Conservation (phyloP, 2,113 vertebrate species). For the Nicator chloris region DNA sequence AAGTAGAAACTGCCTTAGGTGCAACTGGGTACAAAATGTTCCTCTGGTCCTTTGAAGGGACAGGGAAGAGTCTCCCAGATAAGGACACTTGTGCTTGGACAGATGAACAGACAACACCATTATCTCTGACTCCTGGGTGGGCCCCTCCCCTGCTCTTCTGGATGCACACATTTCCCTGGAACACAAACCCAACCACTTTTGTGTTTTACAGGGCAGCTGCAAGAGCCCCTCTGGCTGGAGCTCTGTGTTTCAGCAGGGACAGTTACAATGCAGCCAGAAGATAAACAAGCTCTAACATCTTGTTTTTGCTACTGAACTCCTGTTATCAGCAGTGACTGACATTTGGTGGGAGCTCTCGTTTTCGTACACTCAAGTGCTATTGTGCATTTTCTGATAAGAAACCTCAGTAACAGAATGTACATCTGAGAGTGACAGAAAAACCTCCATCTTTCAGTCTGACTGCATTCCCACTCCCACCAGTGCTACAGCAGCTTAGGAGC, state of each 20-base stretch:
- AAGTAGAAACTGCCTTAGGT: not conserved
- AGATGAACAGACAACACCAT: not conserved
- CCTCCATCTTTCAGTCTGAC: not conserved
- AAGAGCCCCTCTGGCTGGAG: not conserved
- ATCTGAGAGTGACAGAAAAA: not conserved
- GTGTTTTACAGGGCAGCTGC: not conserved
- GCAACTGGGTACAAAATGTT: not conserved
- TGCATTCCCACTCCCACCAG: not conserved
- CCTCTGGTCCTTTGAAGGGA: not conserved
- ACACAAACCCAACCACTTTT: not conserved
- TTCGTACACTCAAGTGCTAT: not conserved
- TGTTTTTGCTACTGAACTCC: not conserved
- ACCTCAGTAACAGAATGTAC: slow-evolving; percentile 11
- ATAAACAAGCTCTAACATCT: slow-evolving; percentile 46
- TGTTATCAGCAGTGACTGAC: slow-evolving; percentile 49
- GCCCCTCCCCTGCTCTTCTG: not conserved
- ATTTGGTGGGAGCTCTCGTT: slow-evolving; percentile 6
- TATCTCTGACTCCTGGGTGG: not conserved
- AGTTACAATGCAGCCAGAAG: not conserved
- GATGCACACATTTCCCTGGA: not conserved
- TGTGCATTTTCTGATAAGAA: slow-evolving; percentile 58
- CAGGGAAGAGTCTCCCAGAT: not conserved
- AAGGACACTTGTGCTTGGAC: not conserved
- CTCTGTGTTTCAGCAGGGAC: not conserved
- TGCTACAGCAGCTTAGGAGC: not conserved